Base-by-base conservation (phyloP, 2,797 vertebrate genomes). In the Novumbra hubbsi region DNA sequence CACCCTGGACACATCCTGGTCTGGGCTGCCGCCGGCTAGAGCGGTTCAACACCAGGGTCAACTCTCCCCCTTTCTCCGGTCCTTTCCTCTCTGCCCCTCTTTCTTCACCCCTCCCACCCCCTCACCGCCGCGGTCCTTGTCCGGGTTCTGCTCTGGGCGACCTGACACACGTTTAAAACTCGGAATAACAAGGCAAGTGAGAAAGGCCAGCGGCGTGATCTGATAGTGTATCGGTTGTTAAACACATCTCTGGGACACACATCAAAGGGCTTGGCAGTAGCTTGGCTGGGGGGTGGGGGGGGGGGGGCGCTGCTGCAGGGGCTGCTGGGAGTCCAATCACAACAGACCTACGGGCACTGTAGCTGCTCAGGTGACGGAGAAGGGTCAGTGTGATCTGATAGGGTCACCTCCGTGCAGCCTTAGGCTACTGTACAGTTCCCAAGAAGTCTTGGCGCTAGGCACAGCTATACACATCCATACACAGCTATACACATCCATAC, bases 91-190 rank as follows among this genome's bases (percentile, higher is more conserved):
- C 57, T 60, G 52, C 57, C 32, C 34, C 71, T 38, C 73, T 71
- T 32, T 24, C 30, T 57, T 49, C 17, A 64, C 9, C 55, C 9
- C 55, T 57, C 52, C 21, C n/a, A n/a, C n/a, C 4, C n/a, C 7
- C 4, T 24, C 55, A 57, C 9, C 55, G 9, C 55, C 21, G 12
- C 55, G 17, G 55, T 57, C 21, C 24, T 57, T 57, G 21, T n/a
- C 55, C 17, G 55, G 68, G 24, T 62, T 48, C 62, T 17, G 2
- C 6, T 8, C 11, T 12, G 11, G 62, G 78, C 77, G 70, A 62
- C 32, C 76, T 80, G 84, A 83, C 81, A 80, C 79, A 86, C 76
- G 91, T 91, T 89, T 91, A 82, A 91, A 90, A 91, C 86, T 87
- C 90, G 41, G 88, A 89, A 90, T 73, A 83, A 76, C 78, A 82